phyloP scores from a whole-genome alignment of 2,113 vertebrate genomes.

The Etheostoma cragini region DNA sequence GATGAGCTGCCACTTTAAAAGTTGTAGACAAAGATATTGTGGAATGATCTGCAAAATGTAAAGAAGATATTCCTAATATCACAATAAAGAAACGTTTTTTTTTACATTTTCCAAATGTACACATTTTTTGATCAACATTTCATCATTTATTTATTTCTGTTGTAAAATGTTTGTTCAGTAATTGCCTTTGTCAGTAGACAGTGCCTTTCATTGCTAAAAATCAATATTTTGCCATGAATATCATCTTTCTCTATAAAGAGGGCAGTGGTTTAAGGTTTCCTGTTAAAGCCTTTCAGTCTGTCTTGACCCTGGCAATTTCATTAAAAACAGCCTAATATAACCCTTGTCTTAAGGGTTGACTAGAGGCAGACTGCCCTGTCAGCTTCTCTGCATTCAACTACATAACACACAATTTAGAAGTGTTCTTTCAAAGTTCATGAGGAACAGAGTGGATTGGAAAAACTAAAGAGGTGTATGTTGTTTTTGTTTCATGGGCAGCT shows the following conservation, averaged over 20 bases:
- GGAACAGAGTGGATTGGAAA: conserved; percentile 19
- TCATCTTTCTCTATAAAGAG: conserved; percentile 1
- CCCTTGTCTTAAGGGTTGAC: conserved; percentile 24
- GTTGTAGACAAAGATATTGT: not conserved
- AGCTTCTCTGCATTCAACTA: conserved; percentile 4
- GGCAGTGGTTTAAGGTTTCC: conserved; percentile 19
- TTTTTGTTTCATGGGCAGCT: conserved; percentile 43
- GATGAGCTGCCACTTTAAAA: not conserved
- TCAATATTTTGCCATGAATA: conserved; percentile 1
- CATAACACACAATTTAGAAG: conserved; percentile 22
- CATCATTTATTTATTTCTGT: not conserved
- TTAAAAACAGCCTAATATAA: conserved; percentile 55
- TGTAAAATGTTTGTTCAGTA: not conserved
- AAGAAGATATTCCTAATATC: not conserved
- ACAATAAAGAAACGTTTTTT: too few relatives aligned
- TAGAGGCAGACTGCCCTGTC: conserved; percentile 27
- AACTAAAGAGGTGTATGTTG: not conserved
- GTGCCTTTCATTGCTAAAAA: conserved; percentile 16
- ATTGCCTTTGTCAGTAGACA: not conserved
- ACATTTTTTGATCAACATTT: not conserved
- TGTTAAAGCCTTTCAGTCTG: conserved; percentile 67
- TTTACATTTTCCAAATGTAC: too few relatives aligned
- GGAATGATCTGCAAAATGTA: not conserved
- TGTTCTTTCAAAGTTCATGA: conserved; percentile 28
- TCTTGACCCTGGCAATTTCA: conserved; percentile 50